A percentile compares a stretch with the other conserved stretches of the same genome.
Evolutionary conservation across 2,797 vertebrate genomes (phyloP).

Genomic region (Alcedo quadribrachys): DNA sequence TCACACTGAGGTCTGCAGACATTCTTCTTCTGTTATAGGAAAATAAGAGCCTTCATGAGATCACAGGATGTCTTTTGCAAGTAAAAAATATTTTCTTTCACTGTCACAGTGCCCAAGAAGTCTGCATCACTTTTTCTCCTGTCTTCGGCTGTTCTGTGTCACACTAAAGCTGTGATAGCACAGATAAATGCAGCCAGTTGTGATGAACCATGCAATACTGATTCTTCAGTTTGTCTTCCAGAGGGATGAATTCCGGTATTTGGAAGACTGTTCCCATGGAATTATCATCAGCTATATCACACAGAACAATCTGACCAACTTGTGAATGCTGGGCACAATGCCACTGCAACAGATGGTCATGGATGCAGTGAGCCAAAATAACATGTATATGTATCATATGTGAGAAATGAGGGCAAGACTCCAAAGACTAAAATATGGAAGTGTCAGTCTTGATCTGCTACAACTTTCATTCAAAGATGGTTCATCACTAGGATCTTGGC

Average conservation of each 20-base stretch:
- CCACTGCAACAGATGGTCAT: conserved; percentile 63
- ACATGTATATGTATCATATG: conserved; percentile 36
- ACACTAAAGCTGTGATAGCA: background rate
- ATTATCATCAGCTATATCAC: background rate
- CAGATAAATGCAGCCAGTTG: background rate
- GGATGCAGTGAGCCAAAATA: conserved; percentile 50
- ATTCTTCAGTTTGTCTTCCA: background rate
- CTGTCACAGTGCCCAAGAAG: background rate
- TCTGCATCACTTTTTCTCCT: background rate
- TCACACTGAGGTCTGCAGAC: too few relatives aligned
- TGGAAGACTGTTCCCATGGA: background rate
- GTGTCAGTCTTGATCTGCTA: conserved; percentile 45
- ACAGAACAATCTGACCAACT: background rate
- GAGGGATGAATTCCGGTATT: background rate
- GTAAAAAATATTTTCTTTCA: too few relatives aligned
- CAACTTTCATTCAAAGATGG: conserved; percentile 23
- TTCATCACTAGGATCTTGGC: background rate
- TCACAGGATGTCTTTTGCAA: too few relatives aligned
- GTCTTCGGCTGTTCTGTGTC: background rate
- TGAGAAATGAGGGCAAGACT: conserved; percentile 62
- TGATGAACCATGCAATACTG: background rate
- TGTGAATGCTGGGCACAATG: conserved; percentile 38
- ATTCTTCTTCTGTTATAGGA: too few relatives aligned
- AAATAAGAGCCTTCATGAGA: too few relatives aligned
- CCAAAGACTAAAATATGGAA: conserved; percentile 53